Base-by-base conservation (phyloP, 2,888 invertebrate species). In the Temnothorax rugatulus region DNA sequence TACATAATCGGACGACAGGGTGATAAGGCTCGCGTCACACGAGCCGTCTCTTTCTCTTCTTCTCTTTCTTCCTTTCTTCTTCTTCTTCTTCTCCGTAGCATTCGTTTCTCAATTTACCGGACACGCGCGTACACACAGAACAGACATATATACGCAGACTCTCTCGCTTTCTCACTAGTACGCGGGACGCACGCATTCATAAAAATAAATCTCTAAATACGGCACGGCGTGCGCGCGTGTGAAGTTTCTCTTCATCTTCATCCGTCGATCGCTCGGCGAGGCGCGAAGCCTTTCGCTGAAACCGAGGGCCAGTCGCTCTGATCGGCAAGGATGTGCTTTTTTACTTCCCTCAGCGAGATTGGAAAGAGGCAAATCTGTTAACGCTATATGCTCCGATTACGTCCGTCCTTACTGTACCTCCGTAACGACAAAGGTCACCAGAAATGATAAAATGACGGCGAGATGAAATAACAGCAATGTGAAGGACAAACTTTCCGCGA, bases 141-240 rank as follows among this genome's bases (percentile, higher is more conserved):
- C 34, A 69, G 52, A 66, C 76, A 64, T 41, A 74, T 74, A 79
- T 68, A 71, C 41, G 52, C 77, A 77, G 71, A 68, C 25, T 38
- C 52, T 74, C 47, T 44, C 83, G 76, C 89, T 84, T 81, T 83
- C 81, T 83, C 82, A 82, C 86, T 89, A 13, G 82, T 87, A 87
- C 87, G 88, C 89, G 85, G 86, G 86, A 71, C 81, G 88, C 88
- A 91, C 83, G 85, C 86, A 90, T 84, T 91, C 92, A 88, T 87
- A 91, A 92, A 92, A 92, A 92, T 92, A 92, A 92, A 92, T 89
- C 88, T 91, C 89, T 91, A 92, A 90, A 88, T 87, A 91, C 87
- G 82, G 88, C 88, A 87, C 90, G 88, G 89, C 88, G 87, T 86
- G 88, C 87, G 69, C 84, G 81, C 84, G 75, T 86, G 73, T 79